Evolutionary conservation across 2,797 vertebrate species (phyloP).

Genomic region (Threskiornis aethiopicus): DNA sequence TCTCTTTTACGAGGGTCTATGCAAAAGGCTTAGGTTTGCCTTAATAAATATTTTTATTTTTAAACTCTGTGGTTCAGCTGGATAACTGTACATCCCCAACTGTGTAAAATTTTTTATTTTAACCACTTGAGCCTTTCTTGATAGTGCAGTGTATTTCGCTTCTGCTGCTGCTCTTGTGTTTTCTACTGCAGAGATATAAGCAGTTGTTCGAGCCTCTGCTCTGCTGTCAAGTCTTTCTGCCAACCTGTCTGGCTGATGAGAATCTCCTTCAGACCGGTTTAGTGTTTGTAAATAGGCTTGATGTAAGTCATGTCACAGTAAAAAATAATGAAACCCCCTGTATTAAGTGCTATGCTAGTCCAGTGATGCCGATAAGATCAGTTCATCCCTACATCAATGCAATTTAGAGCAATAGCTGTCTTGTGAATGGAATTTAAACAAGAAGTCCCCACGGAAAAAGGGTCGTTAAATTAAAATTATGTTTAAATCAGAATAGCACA

Average conservation of each 20-base stretch:
- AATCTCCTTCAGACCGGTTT: not conserved
- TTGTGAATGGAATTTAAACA: constrained; percentile 45
- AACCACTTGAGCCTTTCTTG: not conserved
- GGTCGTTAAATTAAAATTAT: constrained; percentile 18
- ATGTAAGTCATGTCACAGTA: constrained; percentile 48
- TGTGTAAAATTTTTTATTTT: not conserved
- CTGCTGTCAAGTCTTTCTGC: constrained; percentile 26
- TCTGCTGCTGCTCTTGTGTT: not conserved
- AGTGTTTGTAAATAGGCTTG: constrained; percentile 54
- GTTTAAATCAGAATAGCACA: not conserved
- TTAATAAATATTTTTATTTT: not conserved
- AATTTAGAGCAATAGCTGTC: constrained; percentile 35
- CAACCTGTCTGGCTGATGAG: not conserved
- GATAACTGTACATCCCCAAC: not conserved
- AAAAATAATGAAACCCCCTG: constrained; percentile 42
- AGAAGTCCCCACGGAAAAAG: not conserved
- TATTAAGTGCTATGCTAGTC: not conserved
- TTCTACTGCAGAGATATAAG: not conserved
- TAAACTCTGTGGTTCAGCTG: not conserved
- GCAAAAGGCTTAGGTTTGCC: not conserved
- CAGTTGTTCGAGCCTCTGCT: not conserved
- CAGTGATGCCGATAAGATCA: not conserved
- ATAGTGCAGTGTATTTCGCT: not conserved
- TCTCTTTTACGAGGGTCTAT: not conserved
- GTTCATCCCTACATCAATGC: constrained; percentile 14